A percentile compares a stretch with the other conserved stretches of the same genome.
phyloP scores from a whole-genome alignment of 2,113 vertebrate species.

The Protomyctophum bolini region DNA sequence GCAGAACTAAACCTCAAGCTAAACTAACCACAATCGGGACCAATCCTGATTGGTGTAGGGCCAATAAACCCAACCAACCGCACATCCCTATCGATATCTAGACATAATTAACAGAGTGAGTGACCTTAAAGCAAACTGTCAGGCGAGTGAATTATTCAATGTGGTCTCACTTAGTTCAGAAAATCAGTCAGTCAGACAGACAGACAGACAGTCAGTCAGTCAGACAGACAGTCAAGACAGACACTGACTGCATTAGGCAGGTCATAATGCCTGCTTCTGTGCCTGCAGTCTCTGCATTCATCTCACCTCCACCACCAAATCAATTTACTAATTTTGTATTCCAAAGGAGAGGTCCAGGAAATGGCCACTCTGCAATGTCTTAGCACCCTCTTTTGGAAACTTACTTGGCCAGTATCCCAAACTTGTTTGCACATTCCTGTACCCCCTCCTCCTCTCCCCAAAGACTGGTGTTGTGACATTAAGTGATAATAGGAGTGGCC shows the following conservation, averaged over 20 bases:
- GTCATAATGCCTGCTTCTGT: constrained; percentile 24
- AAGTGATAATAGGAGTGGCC: constrained; percentile 52
- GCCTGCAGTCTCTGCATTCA: constrained; percentile 58
- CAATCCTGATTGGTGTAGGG: constrained; percentile 22
- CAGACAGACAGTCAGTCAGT: constrained; percentile 47
- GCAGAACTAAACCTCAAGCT: constrained; percentile 34
- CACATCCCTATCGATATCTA: constrained; percentile 53
- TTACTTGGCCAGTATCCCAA: constrained; percentile 22
- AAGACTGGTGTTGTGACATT: constrained; percentile 49
- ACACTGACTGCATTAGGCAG: constrained; percentile 17
- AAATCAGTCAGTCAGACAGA: constrained; percentile 59
- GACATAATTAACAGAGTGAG: constrained; percentile 45
- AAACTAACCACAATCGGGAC: constrained; percentile 2
- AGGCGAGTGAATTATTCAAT: constrained; percentile 47
- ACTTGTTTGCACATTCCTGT: background rate
- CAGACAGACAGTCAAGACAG: constrained; percentile 16
- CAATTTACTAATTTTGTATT: constrained; percentile 40
- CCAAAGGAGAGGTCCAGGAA: constrained; percentile 24
- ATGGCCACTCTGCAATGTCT: background rate
- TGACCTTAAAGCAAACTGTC: constrained; percentile 41
- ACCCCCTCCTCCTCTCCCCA: background rate
- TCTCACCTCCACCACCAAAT: constrained; percentile 26
- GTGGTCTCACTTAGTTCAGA: constrained; percentile 60
- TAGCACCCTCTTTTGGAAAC: constrained; percentile 7
- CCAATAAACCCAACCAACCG: constrained; percentile 24